Base-by-base conservation (phyloP, 2,113 vertebrate genomes). In the Canis aureus region DNA sequence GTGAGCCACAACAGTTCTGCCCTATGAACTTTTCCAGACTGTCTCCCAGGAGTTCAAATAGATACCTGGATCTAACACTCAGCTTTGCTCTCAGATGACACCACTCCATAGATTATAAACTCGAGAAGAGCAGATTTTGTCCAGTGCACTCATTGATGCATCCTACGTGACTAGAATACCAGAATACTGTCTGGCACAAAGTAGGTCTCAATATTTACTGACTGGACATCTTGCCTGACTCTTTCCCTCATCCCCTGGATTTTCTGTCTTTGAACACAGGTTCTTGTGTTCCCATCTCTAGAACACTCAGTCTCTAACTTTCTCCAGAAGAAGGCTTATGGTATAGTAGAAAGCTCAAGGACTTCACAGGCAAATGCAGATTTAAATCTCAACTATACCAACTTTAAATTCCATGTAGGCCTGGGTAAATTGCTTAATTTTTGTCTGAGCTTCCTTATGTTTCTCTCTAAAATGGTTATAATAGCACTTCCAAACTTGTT, bases 401-500 rank as follows among this genome's bases (percentile, higher is more conserved):
- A 27, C 60, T 59, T n/a, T 83, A 86, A 67, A 57, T 95, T 55
- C 29, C 83, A 17, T 3, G 17, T 11, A 79, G 67, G 17, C 35
- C 76, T 94, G 20, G 35, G 23, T 20, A 95, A 93, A 11, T 35
- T 38, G 32, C 6, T 94, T 69, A 4, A n/a, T 76, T 86, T 91
- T 57, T 55, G 25, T 19, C n/a, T 80, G 38, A 89, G 43, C 29
- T 81, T 86, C n/a, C 27, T 79, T 82, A 86, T 74, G 43, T 22
- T 38, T 62, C 11, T 91, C 71, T 93, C 78, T 62, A 93, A 96
- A 96, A 53, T 90, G 38, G 17, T 16, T 62, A 78, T 5, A 35
- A 15, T 1, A 71, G 25, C 35, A 78, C 12, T 25, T 23, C 15
- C 6, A 84, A 79, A 73, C 29, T 71, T 81, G 43, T 79, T 91